Evolutionary conservation across 2,888 invertebrate genomes (phyloP), one percentile per base, ranked within the genome.

Genomic region (Zhuqinia jingwanae): DNA sequence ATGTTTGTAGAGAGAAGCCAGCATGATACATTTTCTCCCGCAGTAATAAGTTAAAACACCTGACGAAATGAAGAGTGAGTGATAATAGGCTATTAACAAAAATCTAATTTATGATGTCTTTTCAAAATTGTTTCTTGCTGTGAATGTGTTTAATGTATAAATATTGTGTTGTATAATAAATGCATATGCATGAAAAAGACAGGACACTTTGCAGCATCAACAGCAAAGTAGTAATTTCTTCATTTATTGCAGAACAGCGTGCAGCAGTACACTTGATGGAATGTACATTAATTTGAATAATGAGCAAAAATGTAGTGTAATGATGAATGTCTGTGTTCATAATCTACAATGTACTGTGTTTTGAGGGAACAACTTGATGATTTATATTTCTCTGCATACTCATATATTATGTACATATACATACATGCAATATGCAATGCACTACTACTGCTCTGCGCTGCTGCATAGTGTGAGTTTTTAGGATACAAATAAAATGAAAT

Each of bases 1-100:
- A 65, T 47, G 70, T 58, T 58, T 58, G 22, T 58, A 58, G 58
- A 58, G 15, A 75, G 36, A 75, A n/a, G 3, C 63, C n/a, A 78
- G 78, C 78, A 47, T 60, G 78, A 47, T 78, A 17, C 27, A 78
- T 78, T 65, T 78, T 25, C 47, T 25, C 70, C 47, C n/a, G n/a
- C n/a, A n/a, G 70, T 80, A 53, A 50, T 10, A 58, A 50, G 56
- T 81, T 70, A 81, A 65, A 70, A 73, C 80, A 70, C 80, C 70
- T 70, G 80, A 73, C 58, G 80, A 81, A 81, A 81, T 73, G 70
- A 68, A 65, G 27, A 80, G 79, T 53, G 79, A 68, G 85, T 85
- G 85, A 85, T 85, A 79, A 85, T 85, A 63, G 75, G 80, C 63
- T 75, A 85, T 85, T 85, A 85, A 75, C 79, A 63, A 53, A 36